Evolutionary conservation across 2,797 vertebrate genomes (phyloP), one percentile per base, ranked within the genome.

Genomic region (Siniperca scherzeri): DNA sequence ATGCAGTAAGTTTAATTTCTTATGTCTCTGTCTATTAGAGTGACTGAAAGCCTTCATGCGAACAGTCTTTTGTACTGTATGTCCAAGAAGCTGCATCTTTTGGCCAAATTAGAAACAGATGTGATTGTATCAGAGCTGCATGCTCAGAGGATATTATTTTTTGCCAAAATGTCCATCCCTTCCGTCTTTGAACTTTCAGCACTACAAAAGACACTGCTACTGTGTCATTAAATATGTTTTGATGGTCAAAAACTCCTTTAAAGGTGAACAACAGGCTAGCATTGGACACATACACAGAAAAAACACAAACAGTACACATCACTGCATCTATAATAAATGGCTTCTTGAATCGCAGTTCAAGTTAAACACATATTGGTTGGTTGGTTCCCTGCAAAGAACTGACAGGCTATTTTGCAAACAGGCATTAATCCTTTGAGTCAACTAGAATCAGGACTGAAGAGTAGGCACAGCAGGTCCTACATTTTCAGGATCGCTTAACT

Each of bases 401-500:
- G 42, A 81, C 70, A 57, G 69, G 38, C 21, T 85, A 66, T 83
- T 83, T 84, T 77, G 40, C 75, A 83, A 85, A 83, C 71, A 67
- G 44, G 70, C 66, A 69, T 76, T 85, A 80, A 90, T 91, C 74
- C 19, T 76, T 72, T 74, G 76, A 80, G 74, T 90, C 80, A 85
- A 72, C 74, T 25, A 79, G 66, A 64, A 87, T 82, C 71, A 87
- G 83, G 65, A 82, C 72, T 83, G 80, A 80, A 64, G 62, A 86
- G 78, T 19, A 70, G 55, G 80, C 81, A 87, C 74, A 91, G 78
- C 67, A 68, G 72, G 82, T 66, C 48, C 13, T n/a, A n/a, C 21
- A 74, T 82, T 86, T 86, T 87, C 80, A 82, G 42, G 42, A 42
- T 50, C n/a, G 38, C 78, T 89, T 73, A 55, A 80, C 83, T 79